Evolutionary conservation across 2,888 invertebrate species (phyloP).

Genomic region (Epiperipatus broadwayi): DNA sequence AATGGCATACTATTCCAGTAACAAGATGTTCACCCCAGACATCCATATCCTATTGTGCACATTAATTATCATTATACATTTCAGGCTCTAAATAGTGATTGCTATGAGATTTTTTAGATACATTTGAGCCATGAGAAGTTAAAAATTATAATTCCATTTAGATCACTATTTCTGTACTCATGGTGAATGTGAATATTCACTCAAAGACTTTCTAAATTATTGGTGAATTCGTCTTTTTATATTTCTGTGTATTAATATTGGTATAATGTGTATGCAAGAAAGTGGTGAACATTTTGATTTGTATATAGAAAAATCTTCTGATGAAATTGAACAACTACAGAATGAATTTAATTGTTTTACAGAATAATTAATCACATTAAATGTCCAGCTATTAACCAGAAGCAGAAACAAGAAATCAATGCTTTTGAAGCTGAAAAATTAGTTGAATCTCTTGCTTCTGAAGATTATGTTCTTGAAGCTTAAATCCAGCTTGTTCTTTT

Average conservation of each 20-base stretch:
- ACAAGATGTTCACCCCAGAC: conserved; percentile 77
- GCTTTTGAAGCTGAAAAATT: too few species aligned
- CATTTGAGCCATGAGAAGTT: conserved; percentile 82
- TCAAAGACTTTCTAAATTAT: conserved; percentile 65
- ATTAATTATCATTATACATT: conserved; percentile 78
- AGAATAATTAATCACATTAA: conserved; percentile 73
- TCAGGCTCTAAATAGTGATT: conserved; percentile 73
- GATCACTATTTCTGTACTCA: conserved; percentile 90
- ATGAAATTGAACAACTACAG: conserved; percentile 27
- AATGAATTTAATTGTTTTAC: conserved; percentile 38
- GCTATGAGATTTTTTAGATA: conserved; percentile 82
- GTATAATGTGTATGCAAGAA: conserved; percentile 46
- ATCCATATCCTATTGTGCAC: conserved; percentile 76
- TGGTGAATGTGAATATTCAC: conserved; percentile 71
- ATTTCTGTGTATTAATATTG: conserved; percentile 57
- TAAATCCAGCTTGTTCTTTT: too few species aligned
- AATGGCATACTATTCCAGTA: conserved; percentile 74
- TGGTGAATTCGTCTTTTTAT: conserved; percentile 80
- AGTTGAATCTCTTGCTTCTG: too few species aligned
- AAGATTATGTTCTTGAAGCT: not conserved
- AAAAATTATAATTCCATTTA: conserved; percentile 87
- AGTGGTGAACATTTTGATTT: conserved; percentile 60
- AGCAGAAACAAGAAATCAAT: conserved; percentile 35
- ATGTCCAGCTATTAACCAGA: conserved; percentile 43
- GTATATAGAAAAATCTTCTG: conserved; percentile 44